phyloP scores from a whole-genome alignment of 2,113 vertebrate genomes.

The Rattus rattus region DNA sequence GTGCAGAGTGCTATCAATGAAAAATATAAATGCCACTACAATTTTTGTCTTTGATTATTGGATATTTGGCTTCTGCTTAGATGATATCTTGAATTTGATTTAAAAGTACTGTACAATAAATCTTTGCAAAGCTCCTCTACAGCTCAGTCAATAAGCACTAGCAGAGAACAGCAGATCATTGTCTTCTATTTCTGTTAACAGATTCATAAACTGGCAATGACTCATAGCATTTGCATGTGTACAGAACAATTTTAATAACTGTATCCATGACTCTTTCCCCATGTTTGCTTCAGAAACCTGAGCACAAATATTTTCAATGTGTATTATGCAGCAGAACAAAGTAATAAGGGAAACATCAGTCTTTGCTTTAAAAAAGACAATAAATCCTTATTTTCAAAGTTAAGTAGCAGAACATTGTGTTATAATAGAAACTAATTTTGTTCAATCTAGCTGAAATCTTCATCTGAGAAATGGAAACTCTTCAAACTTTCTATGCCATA shows the following conservation, averaged over 20 bases:
- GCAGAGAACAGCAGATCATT: slow-evolving; percentile 75
- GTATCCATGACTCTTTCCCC: slow-evolving; percentile 78
- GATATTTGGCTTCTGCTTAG: slow-evolving; percentile 69
- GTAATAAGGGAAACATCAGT: slow-evolving; percentile 69
- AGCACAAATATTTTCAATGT: slow-evolving; percentile 75
- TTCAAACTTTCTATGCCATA: not conserved
- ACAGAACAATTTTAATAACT: slow-evolving; percentile 80
- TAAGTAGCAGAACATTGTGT: slow-evolving; percentile 49
- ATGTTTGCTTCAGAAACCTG: slow-evolving; percentile 72
- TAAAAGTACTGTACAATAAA: slow-evolving; percentile 71
- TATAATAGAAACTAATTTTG: slow-evolving; percentile 50
- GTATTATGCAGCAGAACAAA: slow-evolving; percentile 67
- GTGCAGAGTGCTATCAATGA: slow-evolving; percentile 18
- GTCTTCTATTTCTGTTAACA: slow-evolving; percentile 80
- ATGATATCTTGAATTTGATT: slow-evolving; percentile 69
- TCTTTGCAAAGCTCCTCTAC: slow-evolving; percentile 70
- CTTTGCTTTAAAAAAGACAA: slow-evolving; percentile 71
- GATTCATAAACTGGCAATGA: slow-evolving; percentile 78
- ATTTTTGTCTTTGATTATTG: slow-evolving; percentile 70
- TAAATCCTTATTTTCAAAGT: slow-evolving; percentile 70
- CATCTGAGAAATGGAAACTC: slow-evolving; percentile 55
- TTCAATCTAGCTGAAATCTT: slow-evolving; percentile 62
- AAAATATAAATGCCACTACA: slow-evolving; percentile 57
- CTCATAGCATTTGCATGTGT: slow-evolving; percentile 79
- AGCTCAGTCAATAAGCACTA: slow-evolving; percentile 76